Evolutionary conservation across 2,797 vertebrate genomes (phyloP).

Genomic region (Denticeps clupeoides): DNA sequence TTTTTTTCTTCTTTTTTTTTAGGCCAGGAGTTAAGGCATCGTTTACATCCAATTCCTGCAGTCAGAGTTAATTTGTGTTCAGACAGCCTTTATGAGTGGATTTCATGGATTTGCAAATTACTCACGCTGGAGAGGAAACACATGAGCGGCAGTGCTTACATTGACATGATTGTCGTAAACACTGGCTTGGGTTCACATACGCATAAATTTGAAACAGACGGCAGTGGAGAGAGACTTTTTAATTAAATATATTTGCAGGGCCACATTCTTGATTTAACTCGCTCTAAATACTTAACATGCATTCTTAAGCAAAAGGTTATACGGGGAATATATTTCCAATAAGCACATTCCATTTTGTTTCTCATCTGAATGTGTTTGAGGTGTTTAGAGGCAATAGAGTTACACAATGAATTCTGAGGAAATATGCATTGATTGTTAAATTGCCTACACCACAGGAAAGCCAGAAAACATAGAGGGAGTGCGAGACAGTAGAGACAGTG

Average conservation of each 20-base stretch:
- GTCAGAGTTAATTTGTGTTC: conserved; percentile 11
- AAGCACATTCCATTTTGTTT: conserved; percentile 6
- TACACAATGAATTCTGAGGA: conserved; percentile 21
- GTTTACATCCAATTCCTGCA: conserved; percentile 4
- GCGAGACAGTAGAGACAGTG: too few species aligned
- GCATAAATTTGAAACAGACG: conserved; percentile 6
- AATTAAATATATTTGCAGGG: neutral
- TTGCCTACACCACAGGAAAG: conserved; percentile 24
- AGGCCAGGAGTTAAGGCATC: too few species aligned
- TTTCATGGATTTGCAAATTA: conserved; percentile 5
- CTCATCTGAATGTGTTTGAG: conserved; percentile 3
- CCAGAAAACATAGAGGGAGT: conserved; percentile 28
- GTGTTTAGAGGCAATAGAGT: conserved; percentile 18
- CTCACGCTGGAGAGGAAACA: conserved; percentile 1
- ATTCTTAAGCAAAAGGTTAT: conserved; percentile 10
- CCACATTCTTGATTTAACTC: conserved; percentile 3
- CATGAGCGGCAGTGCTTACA: conserved; percentile 2
- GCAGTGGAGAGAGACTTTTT: neutral
- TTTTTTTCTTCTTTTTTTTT: neutral
- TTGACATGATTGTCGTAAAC: conserved; percentile 1
- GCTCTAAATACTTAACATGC: conserved; percentile 6
- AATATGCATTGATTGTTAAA: conserved; percentile 24
- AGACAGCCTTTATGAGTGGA: conserved; percentile 3
- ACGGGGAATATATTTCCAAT: conserved; percentile 1
- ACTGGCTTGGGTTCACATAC: conserved; percentile 6